Evolutionary conservation across 1,140 invertebrate species (phyloP).

Genomic region (Himalopsyche phryganea): DNA sequence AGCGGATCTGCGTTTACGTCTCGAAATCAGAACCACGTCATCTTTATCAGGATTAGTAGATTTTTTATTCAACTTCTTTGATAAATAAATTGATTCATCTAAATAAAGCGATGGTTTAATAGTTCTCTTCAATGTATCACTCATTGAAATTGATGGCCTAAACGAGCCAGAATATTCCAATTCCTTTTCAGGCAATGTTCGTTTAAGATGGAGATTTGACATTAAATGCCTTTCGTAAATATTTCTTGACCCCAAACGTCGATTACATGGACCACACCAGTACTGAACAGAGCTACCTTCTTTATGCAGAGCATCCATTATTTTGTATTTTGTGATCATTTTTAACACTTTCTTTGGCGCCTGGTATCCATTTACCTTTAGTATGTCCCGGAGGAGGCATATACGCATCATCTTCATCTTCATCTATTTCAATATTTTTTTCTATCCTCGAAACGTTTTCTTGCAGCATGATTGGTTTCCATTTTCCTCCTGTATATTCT

Average conservation of each 20-base stretch:
- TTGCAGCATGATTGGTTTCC: constrained; percentile 44
- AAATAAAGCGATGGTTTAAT: constrained; percentile 40
- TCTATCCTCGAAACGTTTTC: constrained; percentile 35
- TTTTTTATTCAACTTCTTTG: constrained; percentile 38
- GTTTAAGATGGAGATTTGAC: constrained; percentile 68
- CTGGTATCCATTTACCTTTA: constrained; percentile 74
- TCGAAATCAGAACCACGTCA: constrained; percentile 41
- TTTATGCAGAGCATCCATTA: constrained; percentile 48
- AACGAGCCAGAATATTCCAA: constrained; percentile 55
- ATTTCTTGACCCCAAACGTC: constrained; percentile 64
- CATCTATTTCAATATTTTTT: constrained; percentile 36
- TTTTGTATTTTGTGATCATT: constrained; percentile 51
- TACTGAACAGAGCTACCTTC: constrained; percentile 60
- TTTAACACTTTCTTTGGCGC: constrained; percentile 50
- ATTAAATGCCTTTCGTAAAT: constrained; percentile 73
- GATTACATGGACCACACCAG: constrained; percentile 76
- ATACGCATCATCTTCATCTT: constrained; percentile 48
- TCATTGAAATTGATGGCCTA: constrained; percentile 38
- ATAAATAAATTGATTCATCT: constrained; percentile 39
- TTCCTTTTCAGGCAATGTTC: constrained; percentile 64
- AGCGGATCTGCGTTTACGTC: constrained; percentile 56
- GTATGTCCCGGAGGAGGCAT: constrained; percentile 66
- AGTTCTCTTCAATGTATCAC: constrained; percentile 39
- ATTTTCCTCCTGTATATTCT: constrained; percentile 46
- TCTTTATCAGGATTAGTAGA: constrained; percentile 29